A percentile compares a stretch with the other conserved stretches of the same genome.
phyloP scores from a whole-genome alignment of 2,113 vertebrate genomes.

The Zosterops lateralis region DNA sequence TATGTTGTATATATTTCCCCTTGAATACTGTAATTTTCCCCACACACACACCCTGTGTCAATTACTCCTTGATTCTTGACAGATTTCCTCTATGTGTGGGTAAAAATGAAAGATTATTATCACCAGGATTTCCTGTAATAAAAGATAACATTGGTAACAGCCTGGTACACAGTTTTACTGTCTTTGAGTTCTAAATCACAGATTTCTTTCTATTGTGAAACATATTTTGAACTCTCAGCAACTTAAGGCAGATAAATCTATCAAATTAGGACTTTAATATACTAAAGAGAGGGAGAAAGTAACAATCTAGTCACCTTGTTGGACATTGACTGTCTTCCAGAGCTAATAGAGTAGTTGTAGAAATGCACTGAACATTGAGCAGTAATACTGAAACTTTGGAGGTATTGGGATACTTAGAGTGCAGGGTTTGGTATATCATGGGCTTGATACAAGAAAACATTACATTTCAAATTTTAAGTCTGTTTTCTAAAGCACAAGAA shows the following conservation, averaged over 20 bases:
- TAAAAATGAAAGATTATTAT: background rate
- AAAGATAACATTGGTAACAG: background rate
- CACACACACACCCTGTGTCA: fast-evolving
- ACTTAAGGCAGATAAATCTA: background rate
- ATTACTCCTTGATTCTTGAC: background rate
- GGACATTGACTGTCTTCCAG: background rate
- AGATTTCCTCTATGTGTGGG: background rate
- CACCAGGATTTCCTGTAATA: background rate
- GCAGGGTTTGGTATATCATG: background rate
- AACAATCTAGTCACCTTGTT: background rate
- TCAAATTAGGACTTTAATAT: background rate
- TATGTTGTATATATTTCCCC: background rate
- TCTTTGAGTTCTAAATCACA: background rate
- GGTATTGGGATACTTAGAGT: background rate
- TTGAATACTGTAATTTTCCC: background rate
- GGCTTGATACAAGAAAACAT: background rate
- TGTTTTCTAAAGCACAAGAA: background rate
- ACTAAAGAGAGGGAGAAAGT: background rate
- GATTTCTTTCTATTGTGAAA: background rate
- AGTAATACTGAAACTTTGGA: background rate
- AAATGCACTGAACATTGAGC: background rate
- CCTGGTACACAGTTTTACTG: background rate
- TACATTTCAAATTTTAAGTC: background rate
- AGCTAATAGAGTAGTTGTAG: background rate
- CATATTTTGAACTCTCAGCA: background rate